These are phyloP conservation scores for Copidosoma aretas DNA, from an alignment of 2,888 invertebrate genomes.

Conservation along the genomic window DNA sequence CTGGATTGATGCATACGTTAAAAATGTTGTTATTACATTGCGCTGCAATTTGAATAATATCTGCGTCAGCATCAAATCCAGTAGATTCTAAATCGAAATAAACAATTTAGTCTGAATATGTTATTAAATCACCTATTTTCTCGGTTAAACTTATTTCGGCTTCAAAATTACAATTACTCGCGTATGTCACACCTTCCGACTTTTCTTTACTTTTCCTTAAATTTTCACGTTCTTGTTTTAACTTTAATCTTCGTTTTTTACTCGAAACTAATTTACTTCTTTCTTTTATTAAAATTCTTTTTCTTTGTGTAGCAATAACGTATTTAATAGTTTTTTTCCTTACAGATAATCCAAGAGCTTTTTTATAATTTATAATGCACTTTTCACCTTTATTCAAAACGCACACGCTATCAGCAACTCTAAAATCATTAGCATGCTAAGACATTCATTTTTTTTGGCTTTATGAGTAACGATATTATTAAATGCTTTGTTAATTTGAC, in stretches of 20 bases:
- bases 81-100: conserved; percentile 38
- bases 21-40: conserved; percentile 26
- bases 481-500: conserved; percentile 25
- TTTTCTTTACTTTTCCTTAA: conserved; percentile 35
- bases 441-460: conserved; percentile 42
- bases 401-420: conserved; percentile 26
- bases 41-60: conserved; percentile 34
- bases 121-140: neutral
- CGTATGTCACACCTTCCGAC: conserved; percentile 30
- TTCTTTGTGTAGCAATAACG: conserved; percentile 6
- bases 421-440: conserved; percentile 23
- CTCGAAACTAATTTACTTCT: conserved; percentile 19
- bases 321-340: conserved; percentile 23
- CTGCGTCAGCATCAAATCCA: conserved; percentile 28
- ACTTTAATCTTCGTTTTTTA: conserved; percentile 30
- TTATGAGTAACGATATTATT: conserved; percentile 43
- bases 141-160: neutral
- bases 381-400: conserved; percentile 33
- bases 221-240: conserved; percentile 27
- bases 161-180: conserved; percentile 24
- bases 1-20: conserved; percentile 32
- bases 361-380: conserved; percentile 27
- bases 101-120: conserved; percentile 23
- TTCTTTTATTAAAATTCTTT: conserved; percentile 23
- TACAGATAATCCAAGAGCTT: conserved; percentile 10